Base-by-base conservation (phyloP, 2,113 vertebrate genomes). In the Leucopsar rothschildi region DNA sequence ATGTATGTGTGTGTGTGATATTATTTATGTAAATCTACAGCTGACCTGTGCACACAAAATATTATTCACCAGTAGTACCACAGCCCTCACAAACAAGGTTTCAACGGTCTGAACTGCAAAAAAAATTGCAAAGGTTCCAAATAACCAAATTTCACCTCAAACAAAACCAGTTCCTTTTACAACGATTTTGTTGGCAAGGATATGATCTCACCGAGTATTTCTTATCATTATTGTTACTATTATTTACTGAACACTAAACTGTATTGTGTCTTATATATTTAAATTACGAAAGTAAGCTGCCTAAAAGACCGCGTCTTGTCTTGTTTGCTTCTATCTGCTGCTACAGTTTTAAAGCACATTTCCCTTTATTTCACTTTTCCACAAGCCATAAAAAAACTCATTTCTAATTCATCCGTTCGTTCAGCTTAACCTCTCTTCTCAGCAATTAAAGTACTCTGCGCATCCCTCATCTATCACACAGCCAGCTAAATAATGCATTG, bases 381-480 rank as follows among this genome's bases (percentile, higher is more conserved):
- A 98, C 96, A 95, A 98, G 97, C 97, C 97, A 97, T 97, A 98
- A 98, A 98, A 98, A 99, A 97, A 6, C 98, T 99, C 98, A 99
- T 99, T 99, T 99, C 98, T 99, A 99, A 99, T 99, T 99, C 99
- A 99, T 98, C 98, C 98, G 98, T 98, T 99, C 98, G 98, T 99
- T 99, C 99, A 99, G 99, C 99, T 99, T 99, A 99, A 99, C 99
- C 99, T 99, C 99, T 99, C 99, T 98, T 99, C 99, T 99, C 99
- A 98, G 99, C 99, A 99, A 99, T 99, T 99, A 99, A 99, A 99
- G 99, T 99, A 97, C 98, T 98, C 98, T 98, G 98, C 98, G 98
- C 99, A 99, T 99, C 99, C 99, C 99, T 99, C 99, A 99, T 99
- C 98, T 99, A 98, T 99, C 98, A 98, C 98, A 99, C 98, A 99